Evolutionary conservation across 2,113 vertebrate species (phyloP).

Genomic region (Tachysurus fulvidraco): DNA sequence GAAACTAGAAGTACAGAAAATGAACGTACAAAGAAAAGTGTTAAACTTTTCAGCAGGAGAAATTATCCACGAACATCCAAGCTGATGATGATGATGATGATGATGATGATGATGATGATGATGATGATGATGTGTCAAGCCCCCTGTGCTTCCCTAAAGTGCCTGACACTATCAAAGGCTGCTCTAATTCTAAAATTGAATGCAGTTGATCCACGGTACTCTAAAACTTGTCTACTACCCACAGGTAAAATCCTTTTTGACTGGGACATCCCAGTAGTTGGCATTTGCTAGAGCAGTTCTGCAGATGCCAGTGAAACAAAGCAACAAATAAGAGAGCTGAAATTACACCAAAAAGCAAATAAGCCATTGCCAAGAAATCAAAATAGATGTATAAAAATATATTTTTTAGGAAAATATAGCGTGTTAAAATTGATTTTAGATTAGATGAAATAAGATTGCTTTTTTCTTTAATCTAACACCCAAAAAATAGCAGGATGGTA

Average conservation of each 20-base stretch:
- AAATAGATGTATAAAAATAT: neutral
- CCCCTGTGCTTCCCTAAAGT: neutral
- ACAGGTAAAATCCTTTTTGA: conserved; percentile 18
- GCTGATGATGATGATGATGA: neutral
- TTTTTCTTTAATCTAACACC: neutral
- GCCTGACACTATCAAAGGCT: neutral
- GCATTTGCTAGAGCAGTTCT: conserved; percentile 18
- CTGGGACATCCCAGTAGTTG: conserved; percentile 17
- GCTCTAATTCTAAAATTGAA: neutral
- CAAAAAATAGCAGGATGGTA: too few relatives aligned
- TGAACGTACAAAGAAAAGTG: neutral
- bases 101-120: neutral
- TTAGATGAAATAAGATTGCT: too few relatives aligned
- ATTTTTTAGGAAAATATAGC: neutral
- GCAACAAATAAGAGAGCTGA: neutral
- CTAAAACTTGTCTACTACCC: neutral
- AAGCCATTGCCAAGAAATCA: conserved; percentile 6
- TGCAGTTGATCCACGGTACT: neutral
- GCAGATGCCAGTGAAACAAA: conserved; percentile 35
- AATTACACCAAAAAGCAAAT: conserved; percentile 22
- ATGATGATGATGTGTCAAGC: neutral
- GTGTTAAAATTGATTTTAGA: neutral
- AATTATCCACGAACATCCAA: neutral
- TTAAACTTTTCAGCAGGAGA: neutral
- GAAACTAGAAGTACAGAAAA: neutral